These are phyloP conservation scores for Rhopalosiphum padi DNA, from an alignment of 1,140 invertebrate genomes.

Conservation along the genomic window DNA sequence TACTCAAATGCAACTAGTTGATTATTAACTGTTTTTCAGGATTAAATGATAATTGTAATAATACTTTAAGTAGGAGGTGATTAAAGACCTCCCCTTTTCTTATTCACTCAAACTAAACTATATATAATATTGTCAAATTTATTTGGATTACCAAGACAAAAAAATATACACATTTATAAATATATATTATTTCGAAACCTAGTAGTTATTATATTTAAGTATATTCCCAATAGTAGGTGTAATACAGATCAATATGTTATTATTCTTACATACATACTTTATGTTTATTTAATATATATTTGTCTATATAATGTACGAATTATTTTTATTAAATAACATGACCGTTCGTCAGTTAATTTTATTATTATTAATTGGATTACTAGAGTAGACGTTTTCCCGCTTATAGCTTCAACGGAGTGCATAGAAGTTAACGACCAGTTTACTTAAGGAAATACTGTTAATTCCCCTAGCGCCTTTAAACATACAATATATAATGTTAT, in stretches of 20 bases:
- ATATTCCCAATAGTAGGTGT: not conserved
- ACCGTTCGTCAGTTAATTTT: not conserved
- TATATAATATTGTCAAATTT: not conserved
- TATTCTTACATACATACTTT: not conserved
- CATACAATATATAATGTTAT: not conserved
- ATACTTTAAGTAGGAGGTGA: not conserved
- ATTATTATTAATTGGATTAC: not conserved
- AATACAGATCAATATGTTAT: not conserved
- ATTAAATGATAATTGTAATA: not conserved
- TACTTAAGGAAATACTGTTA: conserved; percentile 36
- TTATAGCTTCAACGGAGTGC: not conserved
- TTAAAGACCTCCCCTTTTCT: not conserved
- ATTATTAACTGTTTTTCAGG: not conserved
- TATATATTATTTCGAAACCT: not conserved
- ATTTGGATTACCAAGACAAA: not conserved
- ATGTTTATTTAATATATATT: not conserved
- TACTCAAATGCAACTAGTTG: too few species aligned
- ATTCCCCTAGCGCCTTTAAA: not conserved
- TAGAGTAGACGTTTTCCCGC: not conserved
- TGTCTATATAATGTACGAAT: not conserved
- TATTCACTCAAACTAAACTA: not conserved
- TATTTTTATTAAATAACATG: not conserved
- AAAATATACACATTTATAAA: too few species aligned
- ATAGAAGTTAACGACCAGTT: conserved; percentile 30
- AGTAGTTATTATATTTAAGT: not conserved